Base-by-base conservation (phyloP, 1,140 invertebrate species). In the Vollenhovia emeryi region DNA sequence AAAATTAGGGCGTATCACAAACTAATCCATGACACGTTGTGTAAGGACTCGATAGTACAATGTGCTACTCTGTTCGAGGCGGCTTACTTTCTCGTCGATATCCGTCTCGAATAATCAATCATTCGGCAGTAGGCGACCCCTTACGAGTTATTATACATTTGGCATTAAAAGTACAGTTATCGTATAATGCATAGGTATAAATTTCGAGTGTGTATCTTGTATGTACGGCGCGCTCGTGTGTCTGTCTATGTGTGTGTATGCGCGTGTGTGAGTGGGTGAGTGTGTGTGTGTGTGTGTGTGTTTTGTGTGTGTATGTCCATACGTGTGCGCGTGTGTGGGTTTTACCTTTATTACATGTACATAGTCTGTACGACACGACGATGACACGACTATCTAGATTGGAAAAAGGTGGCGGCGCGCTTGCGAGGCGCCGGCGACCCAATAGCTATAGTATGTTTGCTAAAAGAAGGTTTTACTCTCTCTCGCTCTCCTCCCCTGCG, bases 111-210 rank as follows among this genome's bases (percentile, higher is more conserved):
- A 48, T 68, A 76, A 55, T 79, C 83, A 21, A 85, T 80, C 60
- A 48, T 69, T 85, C 83, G 76, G 60, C 59, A 86, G 50, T 74
- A 36, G 71, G 55, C 78, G 71, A 76, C 66, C 76, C 57, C 90
- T 92, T 92, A 92, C 88, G 90, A 94, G 93, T 93, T 94, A 94
- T 94, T 94, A 94, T 95, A 94, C 94, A 94, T 95, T 95, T 94
- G 94, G 94, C 94, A 94, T 95, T 95, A 93, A 90, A 94, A 94
- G 94, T 94, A 95, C 92, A 93, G 90, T 93, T 90, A 94, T 92
- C 92, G 90, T 93, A 92, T 94, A 64, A 94, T 93, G 92, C 92
- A 89, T 94, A 93, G 93, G 94, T 94, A 95, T 94, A 94, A 93
- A 93, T 93, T 91, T 84, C 66, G 69, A 73, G 43, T 86, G 30